Percentiles rank a stretch among this genome's conserved stretches.
phyloP scores from a whole-genome alignment of 2,113 vertebrate genomes.

The Pelobates fuscus region DNA sequence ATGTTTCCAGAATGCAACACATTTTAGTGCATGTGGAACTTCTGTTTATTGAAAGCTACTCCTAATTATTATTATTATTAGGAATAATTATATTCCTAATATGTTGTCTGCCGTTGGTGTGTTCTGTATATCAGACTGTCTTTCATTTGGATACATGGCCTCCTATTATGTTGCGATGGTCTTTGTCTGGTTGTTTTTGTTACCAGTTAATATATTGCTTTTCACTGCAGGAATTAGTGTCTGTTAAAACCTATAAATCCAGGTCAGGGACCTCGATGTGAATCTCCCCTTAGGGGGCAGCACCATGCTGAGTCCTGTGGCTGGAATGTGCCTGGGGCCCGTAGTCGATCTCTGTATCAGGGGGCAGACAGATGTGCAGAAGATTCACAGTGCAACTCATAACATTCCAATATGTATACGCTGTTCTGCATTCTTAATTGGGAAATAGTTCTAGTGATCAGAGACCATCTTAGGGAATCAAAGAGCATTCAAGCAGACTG shows the following conservation, averaged over 20 bases:
- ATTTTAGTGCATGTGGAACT: no score
- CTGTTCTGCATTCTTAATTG: neutral
- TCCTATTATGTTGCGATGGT: neutral
- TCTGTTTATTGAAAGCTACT: no score
- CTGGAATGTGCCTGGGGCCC: conserved; percentile 16
- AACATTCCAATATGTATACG: neutral
- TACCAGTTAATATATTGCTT: neutral
- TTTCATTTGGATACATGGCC: no score
- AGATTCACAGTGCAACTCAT: neutral
- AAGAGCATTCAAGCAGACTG: no score
- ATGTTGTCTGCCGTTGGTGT: no score
- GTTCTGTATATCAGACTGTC: no score
- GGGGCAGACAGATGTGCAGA: conserved; percentile 4
- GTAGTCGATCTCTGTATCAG: neutral
- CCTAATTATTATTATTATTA: no score
- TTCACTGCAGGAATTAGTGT: neutral
- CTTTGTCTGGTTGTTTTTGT: neutral
- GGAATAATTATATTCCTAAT: no score
- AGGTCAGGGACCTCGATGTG: conserved; percentile 5
- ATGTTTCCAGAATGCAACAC: no score
- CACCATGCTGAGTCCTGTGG: conserved; percentile 19
- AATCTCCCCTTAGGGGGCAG: conserved; percentile 8
- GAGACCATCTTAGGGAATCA: no score
- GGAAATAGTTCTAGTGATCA: no score
- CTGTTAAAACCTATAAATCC: conserved; percentile 3